These are phyloP conservation scores for Poeciliopsis turrubarensis DNA, from an alignment of 2,113 vertebrate genomes.

Conservation along the genomic window DNA sequence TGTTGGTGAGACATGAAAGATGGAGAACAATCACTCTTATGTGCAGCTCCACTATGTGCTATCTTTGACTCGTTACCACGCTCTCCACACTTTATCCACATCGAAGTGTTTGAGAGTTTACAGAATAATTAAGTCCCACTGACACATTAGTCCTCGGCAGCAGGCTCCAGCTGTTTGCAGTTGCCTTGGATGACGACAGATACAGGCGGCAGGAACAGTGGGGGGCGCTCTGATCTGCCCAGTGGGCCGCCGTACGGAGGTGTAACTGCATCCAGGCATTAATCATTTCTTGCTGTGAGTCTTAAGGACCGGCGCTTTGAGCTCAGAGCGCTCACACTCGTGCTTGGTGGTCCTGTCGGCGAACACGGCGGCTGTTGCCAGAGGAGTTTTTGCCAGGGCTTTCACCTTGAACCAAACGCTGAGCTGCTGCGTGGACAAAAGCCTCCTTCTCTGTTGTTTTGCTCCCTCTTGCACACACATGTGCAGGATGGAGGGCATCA, in stretches of 20 bases:
- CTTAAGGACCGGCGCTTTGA: slow-evolving; percentile 48
- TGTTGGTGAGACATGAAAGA: not conserved
- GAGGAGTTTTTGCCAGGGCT: slow-evolving; percentile 48
- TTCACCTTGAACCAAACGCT: slow-evolving; percentile 62
- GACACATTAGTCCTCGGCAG: slow-evolving; percentile 13
- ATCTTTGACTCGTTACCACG: not conserved
- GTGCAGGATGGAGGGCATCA: slow-evolving; percentile 21
- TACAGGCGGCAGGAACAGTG: slow-evolving; percentile 26
- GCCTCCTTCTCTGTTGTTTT: slow-evolving; percentile 33
- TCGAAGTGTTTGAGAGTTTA: slow-evolving; percentile 6
- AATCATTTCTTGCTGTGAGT: slow-evolving; percentile 66
- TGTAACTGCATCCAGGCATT: slow-evolving; percentile 67
- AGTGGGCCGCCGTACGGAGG: slow-evolving; percentile 21
- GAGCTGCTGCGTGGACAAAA: slow-evolving; percentile 47
- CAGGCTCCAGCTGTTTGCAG: slow-evolving; percentile 29
- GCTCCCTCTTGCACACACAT: slow-evolving; percentile 12
- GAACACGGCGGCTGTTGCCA: slow-evolving; percentile 34
- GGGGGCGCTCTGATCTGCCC: slow-evolving; percentile 49
- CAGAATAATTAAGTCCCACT: slow-evolving; percentile 13
- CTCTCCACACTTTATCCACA: not conserved
- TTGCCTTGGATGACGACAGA: slow-evolving; percentile 33
- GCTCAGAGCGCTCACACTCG: slow-evolving; percentile 56
- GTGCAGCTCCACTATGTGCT: not conserved
- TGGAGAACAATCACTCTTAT: not conserved
- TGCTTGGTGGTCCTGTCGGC: slow-evolving; percentile 75